A percentile compares a stretch with the other conserved stretches of the same genome.
phyloP scores from a whole-genome alignment of 2,797 vertebrate genomes.

The Mycteria americana region DNA sequence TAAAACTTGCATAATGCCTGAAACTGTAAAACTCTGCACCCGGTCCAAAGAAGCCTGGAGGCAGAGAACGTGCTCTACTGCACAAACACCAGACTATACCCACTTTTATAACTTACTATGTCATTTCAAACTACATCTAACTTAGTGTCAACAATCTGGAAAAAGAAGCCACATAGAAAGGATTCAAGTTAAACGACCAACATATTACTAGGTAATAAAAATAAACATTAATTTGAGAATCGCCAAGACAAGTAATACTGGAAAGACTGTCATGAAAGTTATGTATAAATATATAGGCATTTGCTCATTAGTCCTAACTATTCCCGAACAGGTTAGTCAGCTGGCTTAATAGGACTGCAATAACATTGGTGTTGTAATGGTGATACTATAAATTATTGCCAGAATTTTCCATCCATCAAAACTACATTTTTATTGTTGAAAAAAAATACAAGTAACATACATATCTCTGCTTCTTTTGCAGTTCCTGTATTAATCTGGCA shows the following conservation, averaged over 20 bases:
- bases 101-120: neutral
- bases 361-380: accelerated
- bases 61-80: neutral
- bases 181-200: neutral
- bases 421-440: neutral
- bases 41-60: neutral
- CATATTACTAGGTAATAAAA: neutral
- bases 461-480: neutral
- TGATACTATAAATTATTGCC: neutral
- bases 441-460: neutral
- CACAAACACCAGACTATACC: neutral
- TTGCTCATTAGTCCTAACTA: neutral
- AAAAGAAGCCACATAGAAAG: neutral
- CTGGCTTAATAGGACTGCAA: neutral
- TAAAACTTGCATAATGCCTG: neutral
- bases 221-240: neutral
- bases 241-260: neutral
- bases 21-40: neutral
- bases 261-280: neutral
- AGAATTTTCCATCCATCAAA: neutral
- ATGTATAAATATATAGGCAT: neutral
- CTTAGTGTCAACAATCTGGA: neutral
- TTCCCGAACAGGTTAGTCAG: neutral
- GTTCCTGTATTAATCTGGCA: neutral
- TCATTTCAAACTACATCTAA: neutral